phyloP scores from a whole-genome alignment of 2,888 invertebrate species.

The Phyllotreta striolata region DNA sequence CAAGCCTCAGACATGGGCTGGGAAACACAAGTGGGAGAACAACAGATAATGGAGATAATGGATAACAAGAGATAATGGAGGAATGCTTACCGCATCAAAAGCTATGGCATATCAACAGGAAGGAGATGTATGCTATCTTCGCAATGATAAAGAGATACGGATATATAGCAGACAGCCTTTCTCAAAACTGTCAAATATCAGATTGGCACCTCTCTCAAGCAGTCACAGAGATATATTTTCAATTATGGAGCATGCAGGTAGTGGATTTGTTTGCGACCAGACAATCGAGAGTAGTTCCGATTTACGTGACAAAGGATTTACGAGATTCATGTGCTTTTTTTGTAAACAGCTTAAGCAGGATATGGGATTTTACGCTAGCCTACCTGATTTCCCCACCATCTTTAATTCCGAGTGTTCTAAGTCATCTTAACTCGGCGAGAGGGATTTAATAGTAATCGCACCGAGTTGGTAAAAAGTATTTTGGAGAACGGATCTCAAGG shows the following conservation, averaged over 20 bases:
- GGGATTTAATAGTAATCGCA: slow-evolving; percentile 46
- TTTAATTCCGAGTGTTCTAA: slow-evolving; percentile 46
- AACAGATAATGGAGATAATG: slow-evolving; percentile 1
- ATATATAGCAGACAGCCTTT: slow-evolving; percentile 41
- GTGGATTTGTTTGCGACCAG: slow-evolving; percentile 41
- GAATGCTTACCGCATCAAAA: slow-evolving; percentile 31
- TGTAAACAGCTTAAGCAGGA: slow-evolving; percentile 41
- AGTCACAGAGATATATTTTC: slow-evolving; percentile 35
- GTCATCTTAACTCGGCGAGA: slow-evolving; percentile 43
- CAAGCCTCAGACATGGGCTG: slow-evolving; percentile 39
- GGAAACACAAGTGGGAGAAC: slow-evolving; percentile 36
- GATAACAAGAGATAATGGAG: slow-evolving; percentile 7
- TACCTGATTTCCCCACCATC: slow-evolving; percentile 52
- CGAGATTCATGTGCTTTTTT: slow-evolving; percentile 31
- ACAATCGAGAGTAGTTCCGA: slow-evolving; percentile 34
- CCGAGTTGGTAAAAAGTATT: slow-evolving; percentile 45
- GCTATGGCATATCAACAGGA: slow-evolving; percentile 41
- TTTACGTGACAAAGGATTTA: slow-evolving; percentile 35
- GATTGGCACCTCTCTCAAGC: slow-evolving; percentile 39
- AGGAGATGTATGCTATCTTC: slow-evolving; percentile 39
- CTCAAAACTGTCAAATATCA: slow-evolving; percentile 27
- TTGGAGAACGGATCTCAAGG: slow-evolving; percentile 51
- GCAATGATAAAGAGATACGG: slow-evolving; percentile 14
- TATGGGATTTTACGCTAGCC: slow-evolving; percentile 37
- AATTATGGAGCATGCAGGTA: slow-evolving; percentile 38